Base-by-base conservation (phyloP, 2,888 invertebrate species). In the Cephus sareptanus region DNA sequence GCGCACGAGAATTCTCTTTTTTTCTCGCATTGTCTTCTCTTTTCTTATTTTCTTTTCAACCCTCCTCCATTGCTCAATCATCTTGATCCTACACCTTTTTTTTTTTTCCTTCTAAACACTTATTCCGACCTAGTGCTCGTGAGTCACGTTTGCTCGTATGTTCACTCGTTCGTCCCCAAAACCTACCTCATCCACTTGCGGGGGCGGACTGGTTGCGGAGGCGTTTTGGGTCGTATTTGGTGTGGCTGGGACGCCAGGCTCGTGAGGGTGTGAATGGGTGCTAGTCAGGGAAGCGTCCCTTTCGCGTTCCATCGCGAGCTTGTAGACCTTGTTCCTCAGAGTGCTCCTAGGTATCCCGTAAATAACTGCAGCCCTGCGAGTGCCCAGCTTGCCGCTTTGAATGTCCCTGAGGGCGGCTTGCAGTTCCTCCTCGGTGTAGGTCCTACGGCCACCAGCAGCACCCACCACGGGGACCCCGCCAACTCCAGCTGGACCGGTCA, bases 261-360 rank as follows among this genome's bases (percentile, higher is more conserved):
- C 89, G 84, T 87, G 89, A 85, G 89, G 86, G 88, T 90, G 91
- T 88, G 87, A 89, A 87, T 88, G 90, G 86, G 90, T 89, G 90
- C 86, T 91, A 86, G 89, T 87, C 79, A 94, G 90, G 93, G 95
- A 91, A 91, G 93, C 94, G 88, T 96, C 95, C 85, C 95, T 93
- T 88, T 94, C 94, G 76, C 94, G 93, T 86, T 96, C 96, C 92
- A 95, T 93, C 78, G 95, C 94, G 88, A 96, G 93, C 92, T 97
- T 97, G 93, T 96, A 96, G 90, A 97, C 97, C 93, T 99, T 99
- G 93, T 98, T 99, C 82, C 99, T 95, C 76, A 99, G 94, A 35
- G 98, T 99, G 83, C 99, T 98, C 83, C 99, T 94, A 11, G 99
- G 99, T 90, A 99, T 98, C 87, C 98, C 98, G 92, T 99, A 99